Evolutionary conservation across 1,140 invertebrate genomes (phyloP), one percentile per base, ranked within the genome.

Genomic region (Araneus ventricosus): DNA sequence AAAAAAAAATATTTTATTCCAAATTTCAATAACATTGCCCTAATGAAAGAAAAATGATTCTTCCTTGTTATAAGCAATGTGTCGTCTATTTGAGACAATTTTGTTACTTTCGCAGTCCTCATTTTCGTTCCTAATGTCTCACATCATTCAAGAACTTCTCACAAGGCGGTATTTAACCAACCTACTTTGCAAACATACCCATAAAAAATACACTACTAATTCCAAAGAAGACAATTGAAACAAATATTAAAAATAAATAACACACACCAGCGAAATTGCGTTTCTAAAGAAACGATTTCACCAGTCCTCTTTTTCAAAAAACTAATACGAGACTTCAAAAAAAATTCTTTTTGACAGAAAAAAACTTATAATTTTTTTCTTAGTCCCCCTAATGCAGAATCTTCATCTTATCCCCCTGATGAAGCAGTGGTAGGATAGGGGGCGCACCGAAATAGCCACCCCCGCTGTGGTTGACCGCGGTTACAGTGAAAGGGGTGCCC

Each of bases 401-500:
- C 30, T 57, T 22, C 52, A 41, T 88, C 22, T 27, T 67, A 82
- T 61, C 59, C 57, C 90, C 27, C 30, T 88, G 85, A 86, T 92
- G 82, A 92, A 45, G 90, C 37, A 14, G 10, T 10, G 80, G 37
- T 4, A 7, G 17, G 30, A 37, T 24, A 30, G 59, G 63, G 84
- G 84, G 45, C 63, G 70, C 10, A n/a, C 14, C 34, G 61, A 79
- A 87, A 84, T 67, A 20, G 84, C 30, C 84, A 75, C 80, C 91
- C 91, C 91, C 52, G 80, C 90, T 85, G 90, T 37, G 90, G 79
- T 45, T 91, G 90, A 91, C 90, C 90, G 85, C 91, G 85, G 91
- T 93, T 87, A 80, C 91, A 75, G 84, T 88, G 91, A 93, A 93
- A 93, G 91, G 80, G 67, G 63, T 88, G 61, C 91, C 91, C 91